A percentile compares a stretch with the other conserved stretches of the same genome.
Conservation (phyloP, 2,113 vertebrate species). For the Emydocephalus ijimae region DNA sequence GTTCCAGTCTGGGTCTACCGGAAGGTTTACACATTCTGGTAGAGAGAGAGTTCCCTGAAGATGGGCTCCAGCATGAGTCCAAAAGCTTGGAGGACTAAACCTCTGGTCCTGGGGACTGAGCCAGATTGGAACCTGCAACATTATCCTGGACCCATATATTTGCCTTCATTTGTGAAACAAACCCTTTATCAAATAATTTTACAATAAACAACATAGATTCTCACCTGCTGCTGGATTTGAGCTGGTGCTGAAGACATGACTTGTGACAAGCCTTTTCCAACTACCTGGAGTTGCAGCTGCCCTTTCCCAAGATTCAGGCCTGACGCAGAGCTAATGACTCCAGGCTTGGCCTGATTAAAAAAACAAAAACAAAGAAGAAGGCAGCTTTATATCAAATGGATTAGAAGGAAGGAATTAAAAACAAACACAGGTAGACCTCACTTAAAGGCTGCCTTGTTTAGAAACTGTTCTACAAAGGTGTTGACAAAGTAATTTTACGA, state of each 20-base stretch:
- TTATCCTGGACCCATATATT: not conserved
- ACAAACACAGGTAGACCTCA: not conserved
- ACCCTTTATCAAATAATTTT: not conserved
- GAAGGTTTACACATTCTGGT: not conserved
- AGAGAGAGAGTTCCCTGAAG: not conserved
- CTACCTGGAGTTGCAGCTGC: slow-evolving; percentile 72
- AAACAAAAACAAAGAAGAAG: not conserved
- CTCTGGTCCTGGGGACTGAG: not conserved
- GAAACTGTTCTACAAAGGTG: not conserved
- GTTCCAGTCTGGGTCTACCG: not conserved
- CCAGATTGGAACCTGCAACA: not conserved
- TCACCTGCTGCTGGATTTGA: slow-evolving; percentile 67
- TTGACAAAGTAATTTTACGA: not conserved
- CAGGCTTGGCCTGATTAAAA: slow-evolving; percentile 74
- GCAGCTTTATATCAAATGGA: not conserved
- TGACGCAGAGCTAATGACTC: slow-evolving; percentile 76
- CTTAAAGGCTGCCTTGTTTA: not conserved
- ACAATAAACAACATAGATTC: not conserved
- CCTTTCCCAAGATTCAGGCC: slow-evolving; percentile 67
- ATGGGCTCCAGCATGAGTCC: not conserved
- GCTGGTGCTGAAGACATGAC: slow-evolving; percentile 63
- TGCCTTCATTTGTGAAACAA: not conserved
- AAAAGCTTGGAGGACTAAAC: not conserved
- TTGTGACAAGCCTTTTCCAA: slow-evolving; percentile 64
- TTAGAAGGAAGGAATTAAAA: not conserved